Evolutionary conservation across 2,888 invertebrate species (phyloP).

Genomic region (Drosophila kuntzei): DNA sequence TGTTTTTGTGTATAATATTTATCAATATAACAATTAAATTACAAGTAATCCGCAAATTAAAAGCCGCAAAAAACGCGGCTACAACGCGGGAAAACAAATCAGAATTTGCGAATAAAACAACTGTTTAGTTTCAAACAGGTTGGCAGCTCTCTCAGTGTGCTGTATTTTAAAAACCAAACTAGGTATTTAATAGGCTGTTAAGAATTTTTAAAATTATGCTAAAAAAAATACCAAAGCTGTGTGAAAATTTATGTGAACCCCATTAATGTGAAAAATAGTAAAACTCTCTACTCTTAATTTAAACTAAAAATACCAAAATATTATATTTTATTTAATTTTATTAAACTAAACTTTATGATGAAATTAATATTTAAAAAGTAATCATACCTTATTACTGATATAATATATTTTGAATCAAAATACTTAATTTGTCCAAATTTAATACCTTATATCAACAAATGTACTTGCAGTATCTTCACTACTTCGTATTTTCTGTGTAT

Average conservation of each 20-base stretch:
- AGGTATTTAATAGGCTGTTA: background rate
- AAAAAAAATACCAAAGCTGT: too few relatives aligned
- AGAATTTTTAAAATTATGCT: too few relatives aligned
- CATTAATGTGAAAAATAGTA: too few relatives aligned
- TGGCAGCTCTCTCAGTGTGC: slow-evolving; percentile 25
- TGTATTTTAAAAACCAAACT: too few relatives aligned
- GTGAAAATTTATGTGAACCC: too few relatives aligned
- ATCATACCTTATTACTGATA: too few relatives aligned
- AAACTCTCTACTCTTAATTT: too few relatives aligned
- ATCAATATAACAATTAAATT: slow-evolving; percentile 1
- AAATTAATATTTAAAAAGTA: too few relatives aligned
- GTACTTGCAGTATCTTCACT: background rate
- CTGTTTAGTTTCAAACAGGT: slow-evolving; percentile 29
- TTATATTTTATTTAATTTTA: too few relatives aligned
- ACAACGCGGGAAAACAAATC: slow-evolving; percentile 44
- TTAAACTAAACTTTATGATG: too few relatives aligned
- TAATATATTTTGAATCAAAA: too few relatives aligned
- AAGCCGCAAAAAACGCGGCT: slow-evolving; percentile 34
- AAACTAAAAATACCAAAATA: too few relatives aligned
- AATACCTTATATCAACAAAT: background rate
- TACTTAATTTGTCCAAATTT: background rate
- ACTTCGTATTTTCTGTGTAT: background rate
- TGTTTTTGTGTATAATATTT: slow-evolving; percentile 7
- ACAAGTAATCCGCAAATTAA: slow-evolving; percentile 31
- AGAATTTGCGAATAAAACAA: slow-evolving; percentile 24